Base-by-base conservation (phyloP, 2,888 invertebrate genomes). In the Fragum whitleyi region DNA sequence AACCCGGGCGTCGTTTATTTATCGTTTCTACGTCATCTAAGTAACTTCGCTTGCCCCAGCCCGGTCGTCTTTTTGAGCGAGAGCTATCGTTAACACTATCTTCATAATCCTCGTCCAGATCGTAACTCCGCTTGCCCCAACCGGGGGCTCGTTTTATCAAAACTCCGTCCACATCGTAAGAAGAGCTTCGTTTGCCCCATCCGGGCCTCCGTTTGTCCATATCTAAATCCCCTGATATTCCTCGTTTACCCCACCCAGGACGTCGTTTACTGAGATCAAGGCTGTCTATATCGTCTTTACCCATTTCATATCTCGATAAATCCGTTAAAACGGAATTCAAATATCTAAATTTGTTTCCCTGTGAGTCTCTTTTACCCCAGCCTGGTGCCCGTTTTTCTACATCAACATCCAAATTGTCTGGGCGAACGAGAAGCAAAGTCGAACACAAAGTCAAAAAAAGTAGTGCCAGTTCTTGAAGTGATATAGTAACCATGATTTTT, bases 1-100 rank as follows among this genome's bases (percentile, higher is more conserved):
- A 90, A 21, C 90, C 91, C 14, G 91, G 91, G 59, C 86, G 77
- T 21, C 91, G 72, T 75, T 86, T 89, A 11, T 75, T 81, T 51
- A 85, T 68, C 42, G 59, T 75, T 39, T 72, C 79, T 29, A 74
- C 73, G 23, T 85, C 83, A 42, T 74, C 76, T 47, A 76, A 67
- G 23, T 72, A 77, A 19, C 83, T 85, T 47, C 88, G 32, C 77
- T 90, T 89, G 0, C 88, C 89, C 89, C 88, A 89, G 16, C 88
- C 89, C 7, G 89, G 89, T 70, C 86, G 72, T 62, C 91, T 78
- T 78, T 90, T 90, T 14, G 86, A 84, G 9, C 80, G 67, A 14
- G 81, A 74, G 11, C 42, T 75, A 53, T 57, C 61, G 14, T 74
- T 74, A 32, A 61, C 74, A 14, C 59, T 53, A 23, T 42, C 39